A percentile compares a stretch with the other conserved stretches of the same genome.
phyloP scores from a whole-genome alignment of 2,888 invertebrate genomes.

The Caenorhabditis sp. region DNA sequence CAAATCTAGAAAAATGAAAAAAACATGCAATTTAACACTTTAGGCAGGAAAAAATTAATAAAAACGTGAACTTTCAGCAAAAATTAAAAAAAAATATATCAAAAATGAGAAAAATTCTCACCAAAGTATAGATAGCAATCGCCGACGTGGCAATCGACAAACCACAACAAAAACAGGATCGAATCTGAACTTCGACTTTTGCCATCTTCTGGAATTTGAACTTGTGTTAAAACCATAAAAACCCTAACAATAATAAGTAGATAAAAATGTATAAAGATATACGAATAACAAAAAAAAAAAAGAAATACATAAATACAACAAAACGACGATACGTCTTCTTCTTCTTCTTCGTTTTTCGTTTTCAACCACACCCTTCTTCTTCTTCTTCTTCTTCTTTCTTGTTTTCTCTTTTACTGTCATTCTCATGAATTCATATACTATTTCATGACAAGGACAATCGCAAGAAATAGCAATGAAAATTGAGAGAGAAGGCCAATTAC shows the following conservation, averaged over 20 bases:
- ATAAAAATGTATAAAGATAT: neutral
- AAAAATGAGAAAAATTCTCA: constrained; percentile 37
- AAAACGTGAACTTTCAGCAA: no score
- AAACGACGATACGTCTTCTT: neutral
- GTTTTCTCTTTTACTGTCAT: neutral
- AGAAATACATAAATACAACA: neutral
- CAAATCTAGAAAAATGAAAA: no score
- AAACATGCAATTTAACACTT: no score
- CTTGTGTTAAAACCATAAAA: neutral
- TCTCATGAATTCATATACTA: neutral
- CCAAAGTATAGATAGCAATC: constrained; percentile 69
- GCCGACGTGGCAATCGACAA: constrained; percentile 65
- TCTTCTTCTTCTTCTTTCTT: neutral
- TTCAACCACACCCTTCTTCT: constrained; percentile 7
- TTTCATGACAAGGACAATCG: neutral
- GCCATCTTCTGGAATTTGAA: constrained; percentile 43
- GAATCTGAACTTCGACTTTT: constrained; percentile 69
- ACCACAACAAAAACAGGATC: constrained; percentile 70
- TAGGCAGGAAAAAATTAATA: no score
- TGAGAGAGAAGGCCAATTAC: neutral
- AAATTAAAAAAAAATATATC: no score
- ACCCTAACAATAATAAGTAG: neutral
- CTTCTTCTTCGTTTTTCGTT: neutral
- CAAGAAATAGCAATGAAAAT: neutral
- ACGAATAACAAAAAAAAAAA: neutral